Conservation (phyloP, 2,797 vertebrate genomes). For the Phrynocephalus vlangalii region DNA sequence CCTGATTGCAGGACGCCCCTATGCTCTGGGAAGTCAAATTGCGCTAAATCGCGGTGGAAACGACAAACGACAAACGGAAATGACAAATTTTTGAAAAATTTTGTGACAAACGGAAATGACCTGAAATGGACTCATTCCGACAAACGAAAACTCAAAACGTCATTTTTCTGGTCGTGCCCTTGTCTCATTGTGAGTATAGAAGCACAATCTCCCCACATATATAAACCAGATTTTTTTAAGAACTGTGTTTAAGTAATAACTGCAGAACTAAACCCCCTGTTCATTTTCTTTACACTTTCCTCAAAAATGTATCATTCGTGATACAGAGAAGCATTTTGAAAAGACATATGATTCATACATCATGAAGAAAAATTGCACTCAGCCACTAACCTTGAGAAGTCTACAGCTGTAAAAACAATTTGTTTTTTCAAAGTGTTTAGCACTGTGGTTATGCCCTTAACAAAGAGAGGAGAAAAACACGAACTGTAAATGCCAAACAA, state of each 20-base stretch:
- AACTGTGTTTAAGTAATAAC: neutral
- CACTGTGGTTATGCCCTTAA: neutral
- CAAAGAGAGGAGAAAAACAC: neutral
- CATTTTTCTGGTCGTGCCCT: too few species aligned
- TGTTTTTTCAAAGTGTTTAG: conserved; percentile 13
- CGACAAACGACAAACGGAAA: too few species aligned
- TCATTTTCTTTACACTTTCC: neutral
- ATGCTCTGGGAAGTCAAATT: too few species aligned
- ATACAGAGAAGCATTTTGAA: neutral
- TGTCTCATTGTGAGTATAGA: too few species aligned
- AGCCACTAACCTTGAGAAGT: conserved; percentile 20
- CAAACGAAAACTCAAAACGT: too few species aligned
- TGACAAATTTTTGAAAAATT: too few species aligned
- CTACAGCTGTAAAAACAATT: neutral
- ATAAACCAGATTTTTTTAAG: too few species aligned
- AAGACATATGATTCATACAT: neutral
- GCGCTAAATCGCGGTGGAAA: too few species aligned
- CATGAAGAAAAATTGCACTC: conserved; percentile 27
- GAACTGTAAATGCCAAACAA: conserved; percentile 13
- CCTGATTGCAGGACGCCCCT: too few species aligned
- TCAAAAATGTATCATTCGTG: neutral
- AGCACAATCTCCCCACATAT: too few species aligned
- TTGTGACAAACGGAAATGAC: too few species aligned
- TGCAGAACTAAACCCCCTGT: neutral
- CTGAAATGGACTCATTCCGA: too few species aligned